phyloP scores from a whole-genome alignment of 1,140 invertebrate genomes.

The Metaphire vulgaris region DNA sequence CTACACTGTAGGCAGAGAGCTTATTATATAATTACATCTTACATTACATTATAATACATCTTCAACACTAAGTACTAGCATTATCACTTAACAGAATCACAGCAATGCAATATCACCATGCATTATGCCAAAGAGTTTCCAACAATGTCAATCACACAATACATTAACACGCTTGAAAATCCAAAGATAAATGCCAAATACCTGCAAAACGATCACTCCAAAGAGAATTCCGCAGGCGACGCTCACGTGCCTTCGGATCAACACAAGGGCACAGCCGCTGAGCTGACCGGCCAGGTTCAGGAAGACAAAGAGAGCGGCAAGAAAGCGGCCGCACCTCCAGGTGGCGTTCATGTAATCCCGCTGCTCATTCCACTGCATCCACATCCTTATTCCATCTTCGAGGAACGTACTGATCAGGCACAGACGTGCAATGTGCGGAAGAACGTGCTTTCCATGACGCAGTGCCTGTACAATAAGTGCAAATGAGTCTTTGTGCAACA shows the following conservation, averaged over 20 bases:
- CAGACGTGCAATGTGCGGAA: conserved; percentile 88
- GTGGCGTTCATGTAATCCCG: conserved; percentile 53
- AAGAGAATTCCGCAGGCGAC: conserved; percentile 90
- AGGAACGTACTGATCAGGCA: conserved; percentile 98
- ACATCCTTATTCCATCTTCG: conserved; percentile 98
- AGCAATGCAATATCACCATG: too few relatives aligned
- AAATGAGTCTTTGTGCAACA: too few relatives aligned
- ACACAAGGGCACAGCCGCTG: conserved; percentile 89
- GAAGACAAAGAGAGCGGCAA: conserved; percentile 85
- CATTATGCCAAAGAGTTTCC: too few relatives aligned
- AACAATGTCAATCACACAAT: too few relatives aligned
- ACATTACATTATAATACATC: too few relatives aligned
- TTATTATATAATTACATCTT: too few relatives aligned
- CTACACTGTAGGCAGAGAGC: too few relatives aligned
- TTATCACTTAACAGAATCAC: too few relatives aligned
- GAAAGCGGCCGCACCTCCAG: conserved; percentile 91
- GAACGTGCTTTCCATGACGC: conserved; percentile 79
- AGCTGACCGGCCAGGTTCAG: conserved; percentile 92
- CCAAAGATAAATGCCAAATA: too few relatives aligned
- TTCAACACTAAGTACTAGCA: too few relatives aligned
- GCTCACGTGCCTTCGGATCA: conserved; percentile 80
- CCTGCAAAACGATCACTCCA: conserved; percentile 92
- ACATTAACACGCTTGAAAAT: too few relatives aligned
- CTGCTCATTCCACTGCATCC: conserved; percentile 31
- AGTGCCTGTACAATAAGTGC: too few relatives aligned